phyloP scores from a whole-genome alignment of 2,797 vertebrate genomes.

The Remorina albescens region DNA sequence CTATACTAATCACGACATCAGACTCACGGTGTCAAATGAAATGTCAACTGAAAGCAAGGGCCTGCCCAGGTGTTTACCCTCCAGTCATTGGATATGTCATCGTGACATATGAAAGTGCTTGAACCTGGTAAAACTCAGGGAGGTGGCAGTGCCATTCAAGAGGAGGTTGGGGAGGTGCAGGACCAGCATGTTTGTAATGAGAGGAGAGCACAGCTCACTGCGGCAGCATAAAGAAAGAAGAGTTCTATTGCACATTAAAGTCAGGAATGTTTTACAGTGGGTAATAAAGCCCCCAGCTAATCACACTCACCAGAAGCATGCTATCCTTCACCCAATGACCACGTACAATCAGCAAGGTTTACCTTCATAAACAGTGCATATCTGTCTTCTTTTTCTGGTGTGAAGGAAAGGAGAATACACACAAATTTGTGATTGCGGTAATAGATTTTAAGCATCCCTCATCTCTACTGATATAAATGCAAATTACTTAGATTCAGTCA shows the following conservation, averaged over 20 bases:
- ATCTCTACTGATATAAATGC: slow-evolving; percentile 22
- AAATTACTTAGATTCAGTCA: slow-evolving; percentile 48
- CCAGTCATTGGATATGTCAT: slow-evolving; percentile 66
- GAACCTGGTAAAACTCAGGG: slow-evolving; percentile 62
- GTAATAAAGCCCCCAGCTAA: slow-evolving; percentile 83
- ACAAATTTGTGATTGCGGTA: slow-evolving; percentile 28
- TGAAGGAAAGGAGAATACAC: slow-evolving; percentile 12
- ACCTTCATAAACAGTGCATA: slow-evolving; percentile 55
- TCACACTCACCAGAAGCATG: slow-evolving; percentile 75
- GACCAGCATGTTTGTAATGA: slow-evolving; percentile 83
- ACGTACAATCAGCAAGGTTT: slow-evolving; percentile 61
- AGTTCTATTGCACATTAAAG: slow-evolving; percentile 82
- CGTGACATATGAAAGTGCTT: slow-evolving; percentile 80
- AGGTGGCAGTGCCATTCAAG: slow-evolving; percentile 44
- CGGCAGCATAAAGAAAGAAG: slow-evolving; percentile 78
- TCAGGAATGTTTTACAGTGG: slow-evolving; percentile 80
- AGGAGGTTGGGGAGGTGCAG: slow-evolving; percentile 66
- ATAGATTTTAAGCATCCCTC: slow-evolving; percentile 37
- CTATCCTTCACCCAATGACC: slow-evolving; percentile 73
- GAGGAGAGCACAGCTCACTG: slow-evolving; percentile 66
- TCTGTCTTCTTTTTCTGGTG: slow-evolving; percentile 29
- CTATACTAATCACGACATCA: slow-evolving; percentile 58
- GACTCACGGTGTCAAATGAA: slow-evolving; percentile 39
- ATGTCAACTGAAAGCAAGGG: slow-evolving; percentile 43
- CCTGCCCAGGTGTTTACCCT: slow-evolving; percentile 70